Evolutionary conservation across 2,797 vertebrate genomes (phyloP).

Genomic region (Arrhamphus sclerolepis): DNA sequence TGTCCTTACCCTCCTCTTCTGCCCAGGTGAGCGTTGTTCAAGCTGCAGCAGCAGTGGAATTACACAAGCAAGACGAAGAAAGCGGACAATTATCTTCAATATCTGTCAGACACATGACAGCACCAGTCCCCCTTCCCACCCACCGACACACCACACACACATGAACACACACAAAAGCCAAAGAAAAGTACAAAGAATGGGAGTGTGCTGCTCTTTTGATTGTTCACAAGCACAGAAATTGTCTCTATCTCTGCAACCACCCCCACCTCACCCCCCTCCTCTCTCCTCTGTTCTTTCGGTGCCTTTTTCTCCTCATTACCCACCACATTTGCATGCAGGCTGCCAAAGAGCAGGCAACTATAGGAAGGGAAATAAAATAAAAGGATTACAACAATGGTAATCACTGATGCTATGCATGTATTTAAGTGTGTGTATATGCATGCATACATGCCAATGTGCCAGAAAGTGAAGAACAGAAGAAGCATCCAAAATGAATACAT

Average conservation of each 20-base stretch:
- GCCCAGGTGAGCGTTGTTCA: slow-evolving; percentile 81
- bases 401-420: slow-evolving; percentile 57
- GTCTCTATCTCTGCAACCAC: slow-evolving; percentile 49
- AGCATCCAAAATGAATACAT: slow-evolving; percentile 38
- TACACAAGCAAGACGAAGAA: slow-evolving; percentile 83
- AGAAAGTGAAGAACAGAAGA: slow-evolving; percentile 47
- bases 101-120: slow-evolving; percentile 86
- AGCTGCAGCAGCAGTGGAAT: slow-evolving; percentile 75
- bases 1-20: slow-evolving; percentile 62
- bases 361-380: slow-evolving; percentile 79
- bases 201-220: slow-evolving; percentile 80
- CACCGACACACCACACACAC: slow-evolving; percentile 52
- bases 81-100: slow-evolving; percentile 87
- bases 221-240: slow-evolving; percentile 80
- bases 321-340: slow-evolving; percentile 80
- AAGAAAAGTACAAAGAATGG: slow-evolving; percentile 80
- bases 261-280: slow-evolving; percentile 18
- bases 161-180: slow-evolving; percentile 50
- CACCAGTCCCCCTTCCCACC: slow-evolving; percentile 53
- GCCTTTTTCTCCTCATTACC: slow-evolving; percentile 82
- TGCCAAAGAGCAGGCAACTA: slow-evolving; percentile 77
- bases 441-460: slow-evolving; percentile 32
- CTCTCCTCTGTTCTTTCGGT: slow-evolving; percentile 36
- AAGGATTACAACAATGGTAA: slow-evolving; percentile 83
- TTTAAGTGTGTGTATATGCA: slow-evolving; percentile 38